phyloP scores from a whole-genome alignment of 64 coral and sea anemone genomes.

The Porites australiensis region DNA sequence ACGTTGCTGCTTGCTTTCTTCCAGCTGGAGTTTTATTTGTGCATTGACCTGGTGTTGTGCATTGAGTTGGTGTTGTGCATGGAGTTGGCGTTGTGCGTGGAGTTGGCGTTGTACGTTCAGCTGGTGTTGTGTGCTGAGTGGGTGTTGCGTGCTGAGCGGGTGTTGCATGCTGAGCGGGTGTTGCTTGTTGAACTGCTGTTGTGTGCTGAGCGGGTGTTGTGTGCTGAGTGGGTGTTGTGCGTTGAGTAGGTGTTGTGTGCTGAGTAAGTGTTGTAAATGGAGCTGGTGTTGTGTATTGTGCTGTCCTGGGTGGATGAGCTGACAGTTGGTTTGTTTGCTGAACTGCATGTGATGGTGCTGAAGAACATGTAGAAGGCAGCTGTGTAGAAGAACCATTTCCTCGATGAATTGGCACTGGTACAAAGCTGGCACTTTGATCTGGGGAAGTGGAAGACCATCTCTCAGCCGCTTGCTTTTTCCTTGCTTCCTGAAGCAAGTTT shows the following conservation, averaged over 20 bases:
- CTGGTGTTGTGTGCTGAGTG: too few species aligned
- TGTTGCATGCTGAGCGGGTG: too few species aligned
- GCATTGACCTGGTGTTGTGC: neutral
- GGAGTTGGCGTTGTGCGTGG: neutral
- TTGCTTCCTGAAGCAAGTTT: neutral
- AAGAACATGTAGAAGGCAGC: neutral
- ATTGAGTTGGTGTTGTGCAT: neutral
- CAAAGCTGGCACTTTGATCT: neutral
- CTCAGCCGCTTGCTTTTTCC: neutral
- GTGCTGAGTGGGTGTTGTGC: too few species aligned
- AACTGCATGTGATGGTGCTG: neutral
- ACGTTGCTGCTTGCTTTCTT: too few species aligned
- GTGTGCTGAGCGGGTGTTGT: too few species aligned
- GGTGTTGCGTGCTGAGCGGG: too few species aligned
- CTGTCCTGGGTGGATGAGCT: too few species aligned
- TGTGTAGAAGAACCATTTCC: constrained; percentile 4
- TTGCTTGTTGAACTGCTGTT: neutral
- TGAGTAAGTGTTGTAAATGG: neutral
- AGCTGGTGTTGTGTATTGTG: neutral
- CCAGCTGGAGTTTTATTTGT: neutral
- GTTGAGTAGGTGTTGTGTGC: too few species aligned
- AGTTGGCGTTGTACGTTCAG: neutral
- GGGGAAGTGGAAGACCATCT: neutral
- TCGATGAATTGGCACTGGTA: neutral
- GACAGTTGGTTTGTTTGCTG: too few species aligned